Conservation (phyloP, 2,113 vertebrate genomes). For the Odocoileus virginianus region DNA sequence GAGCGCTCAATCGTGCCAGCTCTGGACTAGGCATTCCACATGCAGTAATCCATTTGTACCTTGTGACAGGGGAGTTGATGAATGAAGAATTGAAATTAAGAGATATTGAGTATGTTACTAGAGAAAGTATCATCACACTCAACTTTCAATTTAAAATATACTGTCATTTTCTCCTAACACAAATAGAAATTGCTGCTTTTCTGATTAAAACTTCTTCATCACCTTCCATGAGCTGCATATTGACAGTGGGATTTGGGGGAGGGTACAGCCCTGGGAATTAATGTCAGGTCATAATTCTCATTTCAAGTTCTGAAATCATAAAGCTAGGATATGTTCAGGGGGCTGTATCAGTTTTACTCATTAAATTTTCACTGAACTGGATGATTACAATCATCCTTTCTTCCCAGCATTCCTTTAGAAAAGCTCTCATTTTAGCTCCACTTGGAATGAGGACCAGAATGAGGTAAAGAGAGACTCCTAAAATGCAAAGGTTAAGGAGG, state of each 20-base stretch:
- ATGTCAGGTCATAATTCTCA: neutral
- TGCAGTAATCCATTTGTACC: neutral
- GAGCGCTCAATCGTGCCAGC: neutral
- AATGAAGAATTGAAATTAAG: neutral
- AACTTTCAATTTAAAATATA: neutral
- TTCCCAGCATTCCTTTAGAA: neutral
- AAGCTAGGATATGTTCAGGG: neutral
- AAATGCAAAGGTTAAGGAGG: neutral
- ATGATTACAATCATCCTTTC: neutral
- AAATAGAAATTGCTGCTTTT: neutral
- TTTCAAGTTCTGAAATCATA: neutral
- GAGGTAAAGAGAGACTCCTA: neutral
- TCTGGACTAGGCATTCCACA: neutral
- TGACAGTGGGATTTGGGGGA: neutral
- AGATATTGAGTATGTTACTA: neutral
- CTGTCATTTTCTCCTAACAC: neutral
- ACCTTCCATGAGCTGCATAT: neutral
- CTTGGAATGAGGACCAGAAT: neutral
- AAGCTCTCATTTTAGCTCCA: neutral
- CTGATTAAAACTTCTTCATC: neutral
- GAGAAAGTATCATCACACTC: neutral
- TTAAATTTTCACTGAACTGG: neutral
- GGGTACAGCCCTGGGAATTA: neutral
- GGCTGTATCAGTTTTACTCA: neutral
- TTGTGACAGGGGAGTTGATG: neutral